A percentile compares a stretch with the other conserved stretches of the same genome.
phyloP scores from a whole-genome alignment of 2,888 invertebrate species.

The Volucella zonaria region DNA sequence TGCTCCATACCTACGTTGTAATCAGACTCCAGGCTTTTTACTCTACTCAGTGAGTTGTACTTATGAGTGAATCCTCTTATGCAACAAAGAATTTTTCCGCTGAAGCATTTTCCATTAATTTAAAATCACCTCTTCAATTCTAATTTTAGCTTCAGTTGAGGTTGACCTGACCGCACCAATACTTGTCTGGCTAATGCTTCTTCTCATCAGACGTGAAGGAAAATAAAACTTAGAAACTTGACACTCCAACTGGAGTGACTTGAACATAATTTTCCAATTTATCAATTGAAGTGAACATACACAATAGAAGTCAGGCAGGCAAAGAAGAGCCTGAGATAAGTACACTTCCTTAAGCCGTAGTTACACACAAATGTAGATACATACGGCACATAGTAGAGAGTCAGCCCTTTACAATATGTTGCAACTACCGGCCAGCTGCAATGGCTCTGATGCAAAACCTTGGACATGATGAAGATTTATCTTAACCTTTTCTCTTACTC shows the following conservation, averaged over 20 bases:
- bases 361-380: background rate
- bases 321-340: slow-evolving; percentile 14
- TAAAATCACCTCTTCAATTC: slow-evolving; percentile 38
- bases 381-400: no score
- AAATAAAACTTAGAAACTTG: slow-evolving; percentile 3
- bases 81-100: background rate
- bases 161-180: slow-evolving; percentile 5
- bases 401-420: slow-evolving; percentile 16
- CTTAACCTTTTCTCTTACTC: slow-evolving; percentile 45
- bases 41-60: background rate
- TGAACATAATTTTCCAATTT: slow-evolving; percentile 70
- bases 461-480: slow-evolving; percentile 70
- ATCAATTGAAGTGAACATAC: slow-evolving; percentile 66
- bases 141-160: slow-evolving; percentile 40
- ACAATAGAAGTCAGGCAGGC: slow-evolving; percentile 7
- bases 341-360: background rate
- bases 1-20: no score
- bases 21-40: background rate
- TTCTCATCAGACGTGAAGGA: slow-evolving; percentile 14
- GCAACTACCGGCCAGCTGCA: slow-evolving; percentile 53
- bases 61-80: background rate
- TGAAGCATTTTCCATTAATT: slow-evolving; percentile 16
- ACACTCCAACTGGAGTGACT: slow-evolving; percentile 48
- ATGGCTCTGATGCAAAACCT: slow-evolving; percentile 32
- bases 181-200: slow-evolving; percentile 13